A percentile compares a stretch with the other conserved stretches of the same genome.
Evolutionary conservation across 2,888 invertebrate species (phyloP).

Genomic region (Dinocampus coccinellae): DNA sequence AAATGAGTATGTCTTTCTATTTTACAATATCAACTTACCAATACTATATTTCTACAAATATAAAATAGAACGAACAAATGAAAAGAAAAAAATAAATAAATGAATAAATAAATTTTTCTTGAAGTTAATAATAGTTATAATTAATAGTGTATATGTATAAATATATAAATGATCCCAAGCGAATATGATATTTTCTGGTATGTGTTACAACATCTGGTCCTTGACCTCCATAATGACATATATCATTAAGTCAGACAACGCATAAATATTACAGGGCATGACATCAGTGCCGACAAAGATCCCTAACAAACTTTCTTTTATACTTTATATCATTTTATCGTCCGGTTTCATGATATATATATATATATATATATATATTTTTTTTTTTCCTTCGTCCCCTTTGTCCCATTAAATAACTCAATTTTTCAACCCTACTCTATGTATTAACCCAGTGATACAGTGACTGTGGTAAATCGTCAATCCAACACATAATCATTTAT

Average conservation of each 20-base stretch:
- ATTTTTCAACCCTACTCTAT: neutral
- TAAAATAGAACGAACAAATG: neutral
- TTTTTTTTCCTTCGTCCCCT: neutral
- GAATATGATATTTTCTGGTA: conserved; percentile 13
- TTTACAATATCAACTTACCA: neutral
- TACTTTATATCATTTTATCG: neutral
- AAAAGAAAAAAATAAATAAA: neutral
- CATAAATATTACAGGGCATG: conserved; percentile 5
- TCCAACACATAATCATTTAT: neutral
- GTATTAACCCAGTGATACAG: neutral
- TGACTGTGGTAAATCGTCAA: neutral
- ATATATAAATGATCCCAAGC: conserved; percentile 11
- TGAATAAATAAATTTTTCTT: neutral
- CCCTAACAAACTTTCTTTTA: neutral
- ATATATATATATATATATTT: no score
- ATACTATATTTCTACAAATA: neutral
- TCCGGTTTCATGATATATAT: no score
- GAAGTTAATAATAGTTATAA: conserved; percentile 8
- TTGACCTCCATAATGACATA: conserved; percentile 24
- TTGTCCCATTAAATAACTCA: neutral
- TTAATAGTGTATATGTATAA: conserved; percentile 10
- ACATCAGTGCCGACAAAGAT: conserved; percentile 1
- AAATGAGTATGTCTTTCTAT: neutral
- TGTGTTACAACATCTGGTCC: conserved; percentile 30
- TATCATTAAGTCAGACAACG: neutral